Conservation (phyloP, 2,113 vertebrate species). For the Dasyprocta punctata region DNA sequence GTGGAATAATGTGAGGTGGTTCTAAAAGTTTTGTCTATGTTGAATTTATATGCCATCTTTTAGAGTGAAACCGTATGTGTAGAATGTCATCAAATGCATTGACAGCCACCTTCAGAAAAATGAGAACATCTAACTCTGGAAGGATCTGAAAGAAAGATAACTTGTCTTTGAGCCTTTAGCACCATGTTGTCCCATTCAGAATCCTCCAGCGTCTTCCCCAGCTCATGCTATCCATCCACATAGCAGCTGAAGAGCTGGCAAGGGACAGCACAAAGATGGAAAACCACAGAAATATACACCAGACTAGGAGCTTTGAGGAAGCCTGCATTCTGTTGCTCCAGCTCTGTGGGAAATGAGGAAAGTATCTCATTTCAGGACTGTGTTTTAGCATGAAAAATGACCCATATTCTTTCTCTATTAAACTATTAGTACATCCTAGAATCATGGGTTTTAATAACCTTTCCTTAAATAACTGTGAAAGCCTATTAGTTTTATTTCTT, state of each 20-base stretch:
- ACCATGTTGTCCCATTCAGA: neutral
- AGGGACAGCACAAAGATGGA: neutral
- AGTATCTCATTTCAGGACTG: constrained; percentile 83
- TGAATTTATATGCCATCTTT: neutral
- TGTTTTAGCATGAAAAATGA: constrained; percentile 87
- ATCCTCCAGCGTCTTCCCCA: constrained; percentile 39
- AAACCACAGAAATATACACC: constrained; percentile 68
- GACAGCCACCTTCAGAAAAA: neutral
- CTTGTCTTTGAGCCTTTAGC: neutral
- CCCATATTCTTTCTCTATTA: constrained; percentile 84
- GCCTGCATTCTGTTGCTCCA: constrained; percentile 71
- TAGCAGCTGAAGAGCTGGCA: neutral
- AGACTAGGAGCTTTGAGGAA: constrained; percentile 76
- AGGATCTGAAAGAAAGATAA: neutral
- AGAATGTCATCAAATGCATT: neutral
- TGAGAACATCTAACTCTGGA: neutral
- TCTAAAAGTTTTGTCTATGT: neutral
- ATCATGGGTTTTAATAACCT: constrained; percentile 81
- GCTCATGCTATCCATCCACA: constrained; percentile 56
- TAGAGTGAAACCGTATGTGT: neutral
- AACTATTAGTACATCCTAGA: constrained; percentile 83
- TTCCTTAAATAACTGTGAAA: constrained; percentile 86
- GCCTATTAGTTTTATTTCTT: constrained; percentile 83
- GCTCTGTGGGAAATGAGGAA: constrained; percentile 76
- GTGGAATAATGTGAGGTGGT: neutral